Base-by-base conservation (phyloP, 2,113 vertebrate species). In the Engystomops pustulosus region DNA sequence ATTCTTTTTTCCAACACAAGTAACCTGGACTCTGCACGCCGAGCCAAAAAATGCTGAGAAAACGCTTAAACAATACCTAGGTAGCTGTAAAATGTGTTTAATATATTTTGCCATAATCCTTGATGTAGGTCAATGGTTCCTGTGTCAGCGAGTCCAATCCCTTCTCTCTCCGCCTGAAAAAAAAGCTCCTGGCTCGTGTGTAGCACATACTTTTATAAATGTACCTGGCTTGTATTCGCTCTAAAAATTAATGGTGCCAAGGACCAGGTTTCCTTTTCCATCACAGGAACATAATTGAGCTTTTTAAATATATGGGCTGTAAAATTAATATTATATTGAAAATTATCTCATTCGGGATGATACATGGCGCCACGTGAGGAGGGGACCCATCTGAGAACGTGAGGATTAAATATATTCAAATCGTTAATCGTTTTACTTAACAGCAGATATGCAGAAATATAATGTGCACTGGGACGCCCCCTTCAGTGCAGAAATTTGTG, bases 51-150 rank as follows among this genome's bases (percentile, higher is more conserved):
- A 51, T 68, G 81, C 58, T 67, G 58, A 34, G 62, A 84, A 83
- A 83, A 78, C 20, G 44, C 45, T 67, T 41, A 69, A 47, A 84
- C 82, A 84, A 78, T 84, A 68, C 58, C 74, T 78, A 78, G 74
- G 82, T 78, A 78, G 74, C 49, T 38, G 47, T 84, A 78, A 84
- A 84, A 84, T 84, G 82, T 84, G 60, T 84, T 84, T 84, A 84
- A 84, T 84, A 84, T 84, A 58, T 84, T 65, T 67, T 69, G 45
- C 74, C 62, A 55, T 78, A 84, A 84, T 84, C 82, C 82, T 84
- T 58, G 82, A 78, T 75, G 82, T 84, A 69, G 82, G 82, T 84
- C 82, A 84, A 27, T 65, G 65, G 32, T 84, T 32, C 47, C 82
- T 78, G 82, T 70, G 62, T 84, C 74, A 84, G 74, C 82, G 69